phyloP scores from a whole-genome alignment of 2,888 invertebrate genomes.

The Neoscelio sp. region DNA sequence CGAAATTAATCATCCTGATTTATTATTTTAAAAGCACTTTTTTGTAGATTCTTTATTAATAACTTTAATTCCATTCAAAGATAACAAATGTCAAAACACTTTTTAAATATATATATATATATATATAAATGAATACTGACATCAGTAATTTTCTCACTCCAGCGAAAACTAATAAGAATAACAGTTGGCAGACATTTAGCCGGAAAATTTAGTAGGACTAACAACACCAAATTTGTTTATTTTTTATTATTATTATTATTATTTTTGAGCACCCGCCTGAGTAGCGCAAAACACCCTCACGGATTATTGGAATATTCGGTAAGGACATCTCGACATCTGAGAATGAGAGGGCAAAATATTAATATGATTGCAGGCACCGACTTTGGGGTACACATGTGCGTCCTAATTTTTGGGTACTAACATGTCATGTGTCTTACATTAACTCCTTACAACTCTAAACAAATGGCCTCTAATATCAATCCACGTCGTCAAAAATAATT shows the following conservation, averaged over 20 bases:
- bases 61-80: neutral
- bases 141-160: constrained; percentile 29
- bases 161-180: constrained; percentile 4
- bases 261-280: constrained; percentile 13
- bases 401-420: constrained; percentile 75
- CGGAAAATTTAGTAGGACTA: constrained; percentile 78
- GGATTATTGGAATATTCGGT: constrained; percentile 76
- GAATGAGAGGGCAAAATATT: constrained; percentile 83
- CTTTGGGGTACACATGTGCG: constrained; percentile 73
- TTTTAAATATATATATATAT: too few species aligned
- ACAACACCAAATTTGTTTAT: constrained; percentile 71
- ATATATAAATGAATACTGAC: too few species aligned
- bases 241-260: constrained; percentile 29
- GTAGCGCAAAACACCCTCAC: constrained; percentile 73
- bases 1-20: too few species aligned
- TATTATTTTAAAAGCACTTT: too few species aligned
- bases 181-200: constrained; percentile 40
- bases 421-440: constrained; percentile 59
- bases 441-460: constrained; percentile 31
- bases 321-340: constrained; percentile 76
- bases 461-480: constrained; percentile 57
- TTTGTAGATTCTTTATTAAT: constrained; percentile 3
- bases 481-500: constrained; percentile 36
- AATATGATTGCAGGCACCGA: constrained; percentile 79
- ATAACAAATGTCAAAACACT: too few species aligned